Evolutionary conservation across 2,888 invertebrate genomes (phyloP), one percentile per base, ranked within the genome.

Genomic region (Drosophila koepferae): DNA sequence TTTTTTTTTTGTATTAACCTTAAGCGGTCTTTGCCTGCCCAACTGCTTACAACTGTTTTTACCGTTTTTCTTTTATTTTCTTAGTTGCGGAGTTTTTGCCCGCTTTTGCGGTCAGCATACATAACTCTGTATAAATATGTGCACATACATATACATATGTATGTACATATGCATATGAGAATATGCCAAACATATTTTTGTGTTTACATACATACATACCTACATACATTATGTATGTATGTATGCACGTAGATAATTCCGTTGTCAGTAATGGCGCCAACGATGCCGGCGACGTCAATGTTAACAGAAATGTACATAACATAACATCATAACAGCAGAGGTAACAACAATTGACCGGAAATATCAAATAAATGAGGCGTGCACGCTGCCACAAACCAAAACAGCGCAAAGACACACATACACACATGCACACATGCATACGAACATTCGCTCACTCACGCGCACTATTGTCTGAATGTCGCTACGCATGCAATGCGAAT

Each of bases 41-140:
- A 63, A 41, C 70, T 77, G 74, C 78, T 84, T 87, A 84, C 86
- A 84, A 85, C 84, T 85, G 88, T 86, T 86, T 81, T 88, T 86
- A 84, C 84, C 86, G 84, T 85, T 85, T 72, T 65, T 71, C 69
- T 77, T 77, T 71, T 74, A 78, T 76, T 79, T 79, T 68, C 41
- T 77, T 77, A 64, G 58, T 63, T 65, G 65, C 48, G 28, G 44
- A 44, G 41, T 78, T 70, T 70, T 73, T 62, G 62, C 59, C n/a
- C 53, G 46, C 48, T 71, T 84, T 86, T 74, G 66, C 76, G 68
- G 70, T 73, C 66, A 68, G 51, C 44, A 54, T 49, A 40, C 41
- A 43, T 51, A 44, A 40, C 38, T 12, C 44, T 20, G n/a, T 51
- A 43, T 31, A 41, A 41, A 36, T 23, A 43, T 51, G 34, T 12